These are phyloP conservation scores for Xylota segnis DNA, from an alignment of 2,888 invertebrate genomes.

Conservation along the genomic window DNA sequence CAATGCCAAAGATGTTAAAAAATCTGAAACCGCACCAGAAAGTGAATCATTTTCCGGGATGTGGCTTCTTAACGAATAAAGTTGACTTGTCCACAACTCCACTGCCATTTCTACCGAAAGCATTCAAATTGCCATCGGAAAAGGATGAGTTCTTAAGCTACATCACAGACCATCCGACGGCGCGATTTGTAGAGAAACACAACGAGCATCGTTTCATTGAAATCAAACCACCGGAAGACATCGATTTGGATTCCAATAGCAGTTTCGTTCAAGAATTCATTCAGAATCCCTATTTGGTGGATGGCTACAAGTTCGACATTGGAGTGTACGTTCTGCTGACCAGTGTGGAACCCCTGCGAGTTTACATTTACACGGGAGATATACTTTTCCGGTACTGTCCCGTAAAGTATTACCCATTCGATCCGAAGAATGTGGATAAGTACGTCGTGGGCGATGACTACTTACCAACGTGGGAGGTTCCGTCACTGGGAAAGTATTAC, in stretches of 20 bases:
- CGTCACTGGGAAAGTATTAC: conserved; percentile 90
- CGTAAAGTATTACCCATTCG: conserved; percentile 95
- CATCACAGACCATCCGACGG: conserved; percentile 87
- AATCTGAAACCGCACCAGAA: conserved; percentile 89
- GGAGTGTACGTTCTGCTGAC: conserved; percentile 97
- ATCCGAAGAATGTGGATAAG: conserved; percentile 91
- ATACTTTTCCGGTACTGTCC: conserved; percentile 96
- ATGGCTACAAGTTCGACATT: conserved; percentile 98
- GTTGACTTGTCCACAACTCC: conserved; percentile 93
- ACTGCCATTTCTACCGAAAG: conserved; percentile 92
- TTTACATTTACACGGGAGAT: conserved; percentile 95
- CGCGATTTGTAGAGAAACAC: conserved; percentile 95
- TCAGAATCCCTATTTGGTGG: conserved; percentile 94
- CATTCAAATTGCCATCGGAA: conserved; percentile 93
- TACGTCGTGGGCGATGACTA: conserved; percentile 98
- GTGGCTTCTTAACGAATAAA: conserved; percentile 96
- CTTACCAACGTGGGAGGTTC: conserved; percentile 96
- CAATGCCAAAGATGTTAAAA: conserved; percentile 84
- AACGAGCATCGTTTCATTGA: conserved; percentile 95
- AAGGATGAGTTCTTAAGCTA: conserved; percentile 89
- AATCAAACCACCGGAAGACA: conserved; percentile 89
- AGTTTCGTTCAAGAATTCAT: conserved; percentile 97
- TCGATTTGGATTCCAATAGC: conserved; percentile 89
- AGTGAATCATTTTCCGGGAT: conserved; percentile 97
- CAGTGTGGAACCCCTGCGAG: conserved; percentile 94